Conservation (phyloP, 2,888 invertebrate genomes). For the Lissonota sp. region DNA sequence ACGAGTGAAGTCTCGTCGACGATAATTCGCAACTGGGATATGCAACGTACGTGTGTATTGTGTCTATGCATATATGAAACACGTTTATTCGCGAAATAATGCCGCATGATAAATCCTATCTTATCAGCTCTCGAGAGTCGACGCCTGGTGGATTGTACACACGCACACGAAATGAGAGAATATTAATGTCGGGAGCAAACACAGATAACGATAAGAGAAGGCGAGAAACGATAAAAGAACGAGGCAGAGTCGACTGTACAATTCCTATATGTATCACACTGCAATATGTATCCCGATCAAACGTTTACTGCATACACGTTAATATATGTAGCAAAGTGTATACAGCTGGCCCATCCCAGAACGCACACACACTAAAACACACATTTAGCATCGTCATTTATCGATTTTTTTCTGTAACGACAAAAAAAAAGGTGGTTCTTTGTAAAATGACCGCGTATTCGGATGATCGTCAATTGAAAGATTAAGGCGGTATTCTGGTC, state of each 20-base stretch:
- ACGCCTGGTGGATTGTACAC: conserved; percentile 32
- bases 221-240: conserved; percentile 46
- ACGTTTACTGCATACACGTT: conserved; percentile 6
- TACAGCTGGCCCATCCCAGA: conserved; percentile 26
- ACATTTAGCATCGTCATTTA: conserved; percentile 10
- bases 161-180: conserved; percentile 61
- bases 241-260: conserved; percentile 16
- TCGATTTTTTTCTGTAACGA: background rate
- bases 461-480: background rate
- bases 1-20: background rate
- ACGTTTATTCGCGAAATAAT: conserved; percentile 60
- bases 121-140: conserved; percentile 67
- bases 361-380: background rate
- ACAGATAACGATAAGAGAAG: conserved; percentile 68
- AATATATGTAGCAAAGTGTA: conserved; percentile 18
- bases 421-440: conserved; percentile 17
- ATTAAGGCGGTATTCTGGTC: too few relatives aligned
- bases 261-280: conserved; percentile 9
- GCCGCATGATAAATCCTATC: conserved; percentile 68
- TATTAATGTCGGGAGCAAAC: conserved; percentile 73
- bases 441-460: background rate
- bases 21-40: conserved; percentile 21
- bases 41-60: background rate
- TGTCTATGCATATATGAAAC: background rate
- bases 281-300: conserved; percentile 7